Evolutionary conservation across 1,140 invertebrate species (phyloP).

Genomic region (Gryllus bimaculatus): DNA sequence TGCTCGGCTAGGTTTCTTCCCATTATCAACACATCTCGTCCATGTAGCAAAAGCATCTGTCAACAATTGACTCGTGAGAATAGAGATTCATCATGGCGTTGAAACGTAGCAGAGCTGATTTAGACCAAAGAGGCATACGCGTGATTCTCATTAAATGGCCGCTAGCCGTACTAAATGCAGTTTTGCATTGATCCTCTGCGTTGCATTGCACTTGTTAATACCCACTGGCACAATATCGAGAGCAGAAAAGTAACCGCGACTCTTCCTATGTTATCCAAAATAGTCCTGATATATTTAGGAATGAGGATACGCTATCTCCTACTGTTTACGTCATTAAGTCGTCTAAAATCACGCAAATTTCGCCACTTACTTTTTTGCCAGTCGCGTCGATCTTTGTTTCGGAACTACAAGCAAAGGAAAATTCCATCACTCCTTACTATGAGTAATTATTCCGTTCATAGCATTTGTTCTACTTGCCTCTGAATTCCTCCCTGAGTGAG

Average conservation of each 20-base stretch:
- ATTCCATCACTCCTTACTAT: no score
- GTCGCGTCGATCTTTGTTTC: slow-evolving; percentile 7
- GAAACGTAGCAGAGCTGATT: slow-evolving; percentile 35
- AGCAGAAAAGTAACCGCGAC: slow-evolving; percentile 28
- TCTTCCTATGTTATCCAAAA: slow-evolving; percentile 20
- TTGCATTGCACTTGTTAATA: slow-evolving; percentile 33
- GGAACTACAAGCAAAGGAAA: neutral
- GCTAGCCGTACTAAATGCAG: slow-evolving; percentile 31
- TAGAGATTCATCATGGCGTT: slow-evolving; percentile 34
- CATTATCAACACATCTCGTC: no score
- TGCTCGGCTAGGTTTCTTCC: slow-evolving; percentile 36
- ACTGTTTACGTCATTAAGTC: slow-evolving; percentile 26
- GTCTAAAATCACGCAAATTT: slow-evolving; percentile 38
- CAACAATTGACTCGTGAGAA: no score
- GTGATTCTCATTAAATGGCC: slow-evolving; percentile 34
- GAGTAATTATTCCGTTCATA: neutral
- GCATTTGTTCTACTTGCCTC: slow-evolving; percentile 7
- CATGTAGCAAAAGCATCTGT: no score
- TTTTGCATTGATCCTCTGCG: slow-evolving; percentile 29
- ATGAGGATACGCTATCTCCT: slow-evolving; percentile 37
- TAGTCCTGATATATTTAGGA: slow-evolving; percentile 39
- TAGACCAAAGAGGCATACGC: slow-evolving; percentile 34
- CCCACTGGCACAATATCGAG: slow-evolving; percentile 36
- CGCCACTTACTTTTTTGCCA: slow-evolving; percentile 22
- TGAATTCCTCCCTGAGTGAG: neutral